A percentile compares a stretch with the other conserved stretches of the same genome.
These are phyloP conservation scores for Galagoides demidoff DNA, from an alignment of 2,797 vertebrate species.

Conservation along the genomic window DNA sequence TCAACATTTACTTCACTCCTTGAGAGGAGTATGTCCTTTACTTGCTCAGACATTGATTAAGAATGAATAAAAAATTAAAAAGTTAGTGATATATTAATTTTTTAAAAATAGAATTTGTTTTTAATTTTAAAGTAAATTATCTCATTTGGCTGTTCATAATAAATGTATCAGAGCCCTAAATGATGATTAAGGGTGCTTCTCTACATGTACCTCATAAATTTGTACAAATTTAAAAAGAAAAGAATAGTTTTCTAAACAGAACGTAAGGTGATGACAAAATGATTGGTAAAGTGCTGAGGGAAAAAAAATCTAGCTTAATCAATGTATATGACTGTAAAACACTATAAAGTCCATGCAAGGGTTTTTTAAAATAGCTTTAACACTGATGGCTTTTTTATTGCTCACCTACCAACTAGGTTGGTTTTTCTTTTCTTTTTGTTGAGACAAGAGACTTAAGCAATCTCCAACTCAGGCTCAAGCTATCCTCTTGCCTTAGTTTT, in stretches of 20 bases:
- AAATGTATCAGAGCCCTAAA: background rate
- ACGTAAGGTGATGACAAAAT: background rate
- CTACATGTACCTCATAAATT: background rate
- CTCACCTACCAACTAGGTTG: background rate
- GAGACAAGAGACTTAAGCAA: no score
- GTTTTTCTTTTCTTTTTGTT: background rate
- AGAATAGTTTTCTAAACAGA: conserved; percentile 1
- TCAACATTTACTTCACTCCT: conserved; percentile 23
- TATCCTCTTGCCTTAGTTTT: no score
- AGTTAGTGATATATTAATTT: background rate
- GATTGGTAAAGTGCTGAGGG: background rate
- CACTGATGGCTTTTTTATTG: background rate
- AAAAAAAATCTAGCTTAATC: conserved; percentile 17
- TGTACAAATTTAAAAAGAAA: no score
- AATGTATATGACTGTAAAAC: background rate
- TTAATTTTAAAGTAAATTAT: conserved; percentile 22
- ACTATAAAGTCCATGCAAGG: background rate
- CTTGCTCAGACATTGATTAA: background rate
- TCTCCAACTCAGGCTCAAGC: no score
- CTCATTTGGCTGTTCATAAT: conserved; percentile 45
- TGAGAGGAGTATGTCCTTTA: background rate
- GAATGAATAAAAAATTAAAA: background rate
- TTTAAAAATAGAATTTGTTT: background rate
- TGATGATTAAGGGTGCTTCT: background rate
- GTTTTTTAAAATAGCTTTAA: background rate